A percentile compares a stretch with the other conserved stretches of the same genome.
Conservation (phyloP, 2,113 vertebrate species). For the Brienomyrus longianalis region DNA sequence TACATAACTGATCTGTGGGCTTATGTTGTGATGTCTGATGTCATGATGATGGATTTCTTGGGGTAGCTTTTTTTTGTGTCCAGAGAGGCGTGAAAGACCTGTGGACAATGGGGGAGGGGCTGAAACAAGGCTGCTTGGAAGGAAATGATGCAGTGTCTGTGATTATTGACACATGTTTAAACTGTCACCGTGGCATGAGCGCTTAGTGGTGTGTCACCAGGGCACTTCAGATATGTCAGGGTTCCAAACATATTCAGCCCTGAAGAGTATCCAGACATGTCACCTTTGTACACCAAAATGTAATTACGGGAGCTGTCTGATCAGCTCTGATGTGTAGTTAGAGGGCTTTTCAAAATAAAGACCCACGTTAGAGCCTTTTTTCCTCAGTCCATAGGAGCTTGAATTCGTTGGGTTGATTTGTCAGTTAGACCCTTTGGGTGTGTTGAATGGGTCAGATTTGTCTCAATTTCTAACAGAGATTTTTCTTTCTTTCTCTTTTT, state of each 20-base stretch:
- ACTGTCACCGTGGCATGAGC: background rate
- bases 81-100: background rate
- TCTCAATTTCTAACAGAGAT: slow-evolving; percentile 18
- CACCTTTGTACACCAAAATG: background rate
- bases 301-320: background rate
- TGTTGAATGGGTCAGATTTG: background rate
- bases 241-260: background rate
- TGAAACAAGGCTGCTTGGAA: background rate
- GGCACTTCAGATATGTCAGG: background rate
- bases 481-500: slow-evolving; percentile 44
- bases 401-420: background rate
- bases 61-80: background rate
- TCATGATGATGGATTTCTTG: slow-evolving; percentile 25
- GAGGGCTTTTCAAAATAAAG: background rate
- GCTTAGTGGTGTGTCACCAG: background rate
- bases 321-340: background rate
- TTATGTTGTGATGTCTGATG: slow-evolving; percentile 8
- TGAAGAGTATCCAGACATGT: background rate
- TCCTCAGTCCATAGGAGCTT: background rate
- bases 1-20: background rate
- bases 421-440: background rate
- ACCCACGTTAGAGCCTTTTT: background rate
- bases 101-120: background rate
- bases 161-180: slow-evolving; percentile 9
- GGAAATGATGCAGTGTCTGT: slow-evolving; percentile 2